Evolutionary conservation across 1,140 invertebrate species (phyloP), one percentile per base, ranked within the genome.

Genomic region (Drosophila sturtevanti): DNA sequence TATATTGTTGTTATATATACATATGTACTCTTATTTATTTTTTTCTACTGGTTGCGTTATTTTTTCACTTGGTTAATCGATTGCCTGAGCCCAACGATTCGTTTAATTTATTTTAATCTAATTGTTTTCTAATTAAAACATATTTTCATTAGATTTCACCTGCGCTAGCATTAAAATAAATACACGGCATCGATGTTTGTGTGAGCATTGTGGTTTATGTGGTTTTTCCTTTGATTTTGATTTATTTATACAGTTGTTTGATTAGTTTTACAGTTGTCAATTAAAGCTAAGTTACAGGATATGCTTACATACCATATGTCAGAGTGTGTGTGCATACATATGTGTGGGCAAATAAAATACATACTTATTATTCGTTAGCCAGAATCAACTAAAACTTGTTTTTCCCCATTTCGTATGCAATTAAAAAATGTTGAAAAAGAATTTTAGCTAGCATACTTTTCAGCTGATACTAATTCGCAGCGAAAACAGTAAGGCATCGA

Each of bases 41-140:
- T 67, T 61, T 11, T 63, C n/a, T 48, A 34, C 48, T 66, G 37
- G 34, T 66, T 51, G 18, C 22, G 41, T 75, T 65, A 54, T 84
- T 81, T 80, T 64, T 27, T 62, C 51, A 44, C 54, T 44, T 67
- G 77, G 34, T 51, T 72, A 59, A 89, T 89, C 84, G 77, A 84
- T 89, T 89, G 84, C 72, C 84, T 89, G 84, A 82, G 73, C 79
- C 77, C 84, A 89, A 68, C 80, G 80, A 72, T 48, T 48, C 84
- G 77, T 89, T 84, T 89, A 84, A 89, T 89, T 89, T 89, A 89
- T 89, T 89, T 89, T 74, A 89, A 89, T 89, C 84, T 84, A 89
- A 89, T 89, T 89, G 84, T 84, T 89, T 89, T 84, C 74, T 80
- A 77, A 89, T 89, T 87, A 89, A 87, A 79, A 72, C 55, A 67